Percentiles rank a stretch among this genome's conserved stretches.
Evolutionary conservation across 1,140 invertebrate species (phyloP).

Genomic region (Bombus polaris): DNA sequence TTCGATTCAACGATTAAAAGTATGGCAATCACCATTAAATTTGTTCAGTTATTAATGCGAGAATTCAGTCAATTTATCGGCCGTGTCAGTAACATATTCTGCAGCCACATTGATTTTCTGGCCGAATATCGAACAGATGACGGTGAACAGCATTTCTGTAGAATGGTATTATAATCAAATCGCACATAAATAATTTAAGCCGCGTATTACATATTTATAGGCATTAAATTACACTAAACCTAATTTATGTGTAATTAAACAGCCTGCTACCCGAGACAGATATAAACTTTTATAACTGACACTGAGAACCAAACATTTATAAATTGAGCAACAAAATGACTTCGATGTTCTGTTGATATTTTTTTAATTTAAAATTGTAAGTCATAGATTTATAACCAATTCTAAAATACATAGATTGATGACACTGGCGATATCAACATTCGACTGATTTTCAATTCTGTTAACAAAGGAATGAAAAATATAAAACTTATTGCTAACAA

Average conservation of each 20-base stretch:
- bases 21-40: not conserved
- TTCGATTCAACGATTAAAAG: not conserved
- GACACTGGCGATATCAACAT: not conserved
- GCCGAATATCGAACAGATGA: not conserved
- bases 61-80: not conserved
- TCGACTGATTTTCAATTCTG: not conserved
- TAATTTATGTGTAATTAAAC: conserved; percentile 4
- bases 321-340: not conserved
- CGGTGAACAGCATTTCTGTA: not conserved
- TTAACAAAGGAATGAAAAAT: not conserved
- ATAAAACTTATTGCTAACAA: not conserved
- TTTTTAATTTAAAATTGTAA: not conserved
- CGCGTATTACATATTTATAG: not conserved
- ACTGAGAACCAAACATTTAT: not conserved
- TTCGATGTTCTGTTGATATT: not conserved
- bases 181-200: conserved; percentile 1
- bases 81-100: not conserved
- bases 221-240: not conserved
- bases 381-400: not conserved
- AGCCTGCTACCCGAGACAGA: not conserved
- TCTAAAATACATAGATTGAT: not conserved
- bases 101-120: not conserved
- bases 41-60: not conserved
- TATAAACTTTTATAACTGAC: not conserved
- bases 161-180: conserved; percentile 18